A percentile compares a stretch with the other conserved stretches of the same genome.
Evolutionary conservation across 2,113 vertebrate species (phyloP).

Genomic region (Chaenocephalus aceratus): DNA sequence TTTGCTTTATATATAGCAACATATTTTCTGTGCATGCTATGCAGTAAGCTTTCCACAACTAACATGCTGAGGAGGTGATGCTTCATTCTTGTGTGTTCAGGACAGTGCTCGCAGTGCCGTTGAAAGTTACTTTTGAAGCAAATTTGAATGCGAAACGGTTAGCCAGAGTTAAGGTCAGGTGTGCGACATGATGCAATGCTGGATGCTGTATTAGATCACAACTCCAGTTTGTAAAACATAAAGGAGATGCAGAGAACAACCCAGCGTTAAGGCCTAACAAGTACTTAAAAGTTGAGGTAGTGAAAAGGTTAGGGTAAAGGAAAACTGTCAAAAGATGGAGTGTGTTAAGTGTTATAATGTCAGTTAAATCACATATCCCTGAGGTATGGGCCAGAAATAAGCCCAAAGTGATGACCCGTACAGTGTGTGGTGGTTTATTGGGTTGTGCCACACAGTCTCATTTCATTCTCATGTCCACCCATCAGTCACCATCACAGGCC

Average conservation of each 20-base stretch:
- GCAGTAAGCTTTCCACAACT: neutral
- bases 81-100: neutral
- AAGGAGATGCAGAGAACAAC: neutral
- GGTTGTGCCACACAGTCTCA: conserved; percentile 6
- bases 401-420: conserved; percentile 2
- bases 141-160: conserved; percentile 1
- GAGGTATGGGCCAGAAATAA: neutral
- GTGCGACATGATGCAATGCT: neutral
- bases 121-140: neutral
- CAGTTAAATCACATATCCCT: neutral
- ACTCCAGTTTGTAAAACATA: neutral
- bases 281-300: conserved; percentile 10
- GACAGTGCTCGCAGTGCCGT: neutral
- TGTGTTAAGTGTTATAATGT: neutral
- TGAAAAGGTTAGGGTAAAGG: neutral
- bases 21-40: neutral
- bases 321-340: neutral
- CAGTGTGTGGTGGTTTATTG: neutral
- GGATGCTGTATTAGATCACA: no score
- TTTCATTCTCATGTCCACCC: conserved; percentile 45
- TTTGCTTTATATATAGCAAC: neutral
- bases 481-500: conserved; percentile 56
- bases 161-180: neutral
- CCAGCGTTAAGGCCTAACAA: neutral
- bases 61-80: neutral